Conservation (phyloP, 1,140 invertebrate species). For the Anoplophora glabripennis region DNA sequence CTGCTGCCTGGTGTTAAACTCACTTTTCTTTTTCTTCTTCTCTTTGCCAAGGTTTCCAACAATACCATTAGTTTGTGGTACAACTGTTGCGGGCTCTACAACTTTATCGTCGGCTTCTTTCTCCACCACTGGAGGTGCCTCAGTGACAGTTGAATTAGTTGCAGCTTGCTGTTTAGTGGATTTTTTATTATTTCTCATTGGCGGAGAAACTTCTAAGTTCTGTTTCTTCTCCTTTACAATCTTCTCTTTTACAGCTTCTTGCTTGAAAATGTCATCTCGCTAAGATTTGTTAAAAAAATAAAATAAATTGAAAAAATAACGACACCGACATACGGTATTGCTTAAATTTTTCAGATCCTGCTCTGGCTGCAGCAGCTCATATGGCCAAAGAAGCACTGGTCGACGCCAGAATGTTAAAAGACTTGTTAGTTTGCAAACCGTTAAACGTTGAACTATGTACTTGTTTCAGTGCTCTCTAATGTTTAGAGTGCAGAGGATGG, state of each 20-base stretch:
- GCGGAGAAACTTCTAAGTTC: neutral
- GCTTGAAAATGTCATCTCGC: conserved; percentile 35
- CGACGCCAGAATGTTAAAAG: no score
- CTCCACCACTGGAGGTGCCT: neutral
- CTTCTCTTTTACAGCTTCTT: conserved; percentile 47
- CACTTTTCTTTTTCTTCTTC: conserved; percentile 56
- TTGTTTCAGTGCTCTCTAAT: no score
- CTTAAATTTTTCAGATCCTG: no score
- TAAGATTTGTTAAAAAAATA: conserved; percentile 14
- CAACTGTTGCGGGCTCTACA: neutral
- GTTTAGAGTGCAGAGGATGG: no score
- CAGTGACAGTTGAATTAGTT: neutral
- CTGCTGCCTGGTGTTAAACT: conserved; percentile 53
- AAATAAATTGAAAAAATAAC: neutral
- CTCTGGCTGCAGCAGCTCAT: no score
- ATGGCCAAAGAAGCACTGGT: no score
- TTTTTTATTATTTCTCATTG: conserved; percentile 16
- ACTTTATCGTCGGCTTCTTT: conserved; percentile 14
- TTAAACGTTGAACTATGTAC: no score
- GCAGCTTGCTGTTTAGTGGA: conserved; percentile 1
- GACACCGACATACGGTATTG: no score
- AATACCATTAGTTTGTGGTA: conserved; percentile 11
- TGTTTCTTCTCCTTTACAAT: conserved; percentile 43
- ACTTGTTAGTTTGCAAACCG: no score
- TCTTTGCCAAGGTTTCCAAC: conserved; percentile 43